Base-by-base conservation (phyloP, 2,113 vertebrate genomes). In the Sarotherodon lohbergeri region DNA sequence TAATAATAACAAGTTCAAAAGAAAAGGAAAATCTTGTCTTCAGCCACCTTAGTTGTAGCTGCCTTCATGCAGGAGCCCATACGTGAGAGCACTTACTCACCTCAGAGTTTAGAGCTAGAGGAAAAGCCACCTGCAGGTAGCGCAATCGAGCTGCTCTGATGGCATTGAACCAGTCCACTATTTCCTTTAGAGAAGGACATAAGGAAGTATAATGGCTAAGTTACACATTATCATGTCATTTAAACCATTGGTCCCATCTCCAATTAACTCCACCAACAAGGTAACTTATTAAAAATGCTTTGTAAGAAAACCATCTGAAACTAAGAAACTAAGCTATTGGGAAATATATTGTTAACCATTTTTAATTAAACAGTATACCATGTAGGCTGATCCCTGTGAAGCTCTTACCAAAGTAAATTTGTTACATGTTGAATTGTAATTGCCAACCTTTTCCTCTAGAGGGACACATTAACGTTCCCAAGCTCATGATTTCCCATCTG, bases 131-230 rank as follows among this genome's bases (percentile, higher is more conserved):
- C 89, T 97, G 97, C 68, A 98, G 96, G 81, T 98, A 98, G 29
- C 97, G 95, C 91, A 97, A 97, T 56, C 98, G 96, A 63, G 97
- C 97, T 46, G 96, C 97, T 22, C 98, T 96, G 85, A 98, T 97
- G 73, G 96, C 96, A 13, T 98, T 98, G 94, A 98, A 98, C 98
- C 98, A 98, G 93, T 98, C 97, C 86, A 98, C 98, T 46, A 98
- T 98, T 95, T 98, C 98, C 98, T 98, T 88, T 10, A 80, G 91
- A 82, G 89, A n/a, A 91, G 71, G 8, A 80, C 55, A 89, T 80
- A 3, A 82, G 9, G 22, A 76, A 41, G 8, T 57, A 78, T 11
- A 76, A 39, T 48, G 5, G 84, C 4, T 22, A 14, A 57, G 4
- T 17, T 11, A 46, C 29, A 36, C 12, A 57, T 13, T 17, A 32